phyloP scores from a whole-genome alignment of 2,888 invertebrate genomes.

The Ornithoptera alexandrae region DNA sequence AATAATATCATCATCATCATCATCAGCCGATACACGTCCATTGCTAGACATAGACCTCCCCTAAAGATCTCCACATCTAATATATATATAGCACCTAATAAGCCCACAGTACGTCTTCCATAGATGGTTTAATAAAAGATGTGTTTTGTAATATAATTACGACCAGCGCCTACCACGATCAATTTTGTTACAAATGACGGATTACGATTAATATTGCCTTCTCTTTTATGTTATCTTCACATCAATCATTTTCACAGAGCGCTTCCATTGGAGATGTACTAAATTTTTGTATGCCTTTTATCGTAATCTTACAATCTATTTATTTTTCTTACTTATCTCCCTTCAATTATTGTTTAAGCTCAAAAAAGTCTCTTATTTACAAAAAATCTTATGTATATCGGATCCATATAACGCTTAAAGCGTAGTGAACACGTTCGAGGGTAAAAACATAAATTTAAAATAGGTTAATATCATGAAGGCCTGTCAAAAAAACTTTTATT shows the following conservation, averaged over 20 bases:
- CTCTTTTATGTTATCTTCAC: constrained; percentile 16
- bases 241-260: constrained; percentile 24
- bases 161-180: constrained; percentile 1
- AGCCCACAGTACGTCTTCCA: background rate
- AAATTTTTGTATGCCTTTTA: constrained; percentile 13
- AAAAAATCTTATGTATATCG: too few species aligned
- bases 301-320: background rate
- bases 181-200: constrained; percentile 26
- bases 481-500: too few species aligned
- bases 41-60: too few species aligned
- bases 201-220: constrained; percentile 25
- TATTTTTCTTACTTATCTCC: background rate
- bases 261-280: constrained; percentile 12
- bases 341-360: background rate
- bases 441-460: too few species aligned
- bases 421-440: too few species aligned
- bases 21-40: too few species aligned
- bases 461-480: too few species aligned
- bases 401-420: too few species aligned
- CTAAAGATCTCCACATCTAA: too few species aligned
- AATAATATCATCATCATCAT: background rate
- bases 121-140: background rate
- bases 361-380: background rate
- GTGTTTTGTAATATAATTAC: background rate
- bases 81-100: background rate